Percentiles rank a stretch among this genome's conserved stretches.
These are phyloP conservation scores for Forbesichthys agassizii DNA, from an alignment of 2,113 vertebrate genomes.

Conservation along the genomic window DNA sequence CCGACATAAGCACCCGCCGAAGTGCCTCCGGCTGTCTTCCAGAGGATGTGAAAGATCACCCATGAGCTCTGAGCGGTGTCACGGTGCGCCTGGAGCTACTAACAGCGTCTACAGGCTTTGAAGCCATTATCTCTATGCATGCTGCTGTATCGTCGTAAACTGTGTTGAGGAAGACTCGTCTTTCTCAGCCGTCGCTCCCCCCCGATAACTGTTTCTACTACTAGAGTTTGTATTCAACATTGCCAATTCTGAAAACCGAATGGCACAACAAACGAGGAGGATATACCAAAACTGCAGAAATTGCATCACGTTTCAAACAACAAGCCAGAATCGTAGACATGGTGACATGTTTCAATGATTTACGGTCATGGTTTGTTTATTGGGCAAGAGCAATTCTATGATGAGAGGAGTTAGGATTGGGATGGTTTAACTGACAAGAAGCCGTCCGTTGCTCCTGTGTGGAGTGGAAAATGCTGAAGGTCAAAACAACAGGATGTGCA, in stretches of 20 bases:
- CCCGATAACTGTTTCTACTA: conserved; percentile 3
- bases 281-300: conserved; percentile 7
- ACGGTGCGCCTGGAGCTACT: conserved; percentile 45
- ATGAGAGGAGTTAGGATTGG: background rate
- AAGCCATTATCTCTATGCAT: conserved; percentile 41
- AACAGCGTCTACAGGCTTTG: conserved; percentile 45
- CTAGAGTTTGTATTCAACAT: conserved; percentile 5
- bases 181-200: conserved; percentile 11
- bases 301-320: background rate
- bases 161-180: conserved; percentile 38
- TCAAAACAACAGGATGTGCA: conserved; percentile 30
- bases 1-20: conserved; percentile 17
- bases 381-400: background rate
- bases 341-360: conserved; percentile 4
- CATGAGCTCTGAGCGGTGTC: conserved; percentile 41
- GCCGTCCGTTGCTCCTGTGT: conserved; percentile 11
- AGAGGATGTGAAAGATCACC: conserved; percentile 33
- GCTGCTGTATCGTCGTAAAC: conserved; percentile 21
- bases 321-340: conserved; percentile 1
- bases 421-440: conserved; percentile 3
- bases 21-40: conserved; percentile 41
- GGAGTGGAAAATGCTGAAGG: conserved; percentile 28
- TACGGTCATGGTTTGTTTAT: background rate
- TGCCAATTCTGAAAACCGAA: conserved; percentile 4
- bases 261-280: conserved; percentile 10